Evolutionary conservation across 2,888 invertebrate species (phyloP).

Genomic region (Halocaridina rubra): DNA sequence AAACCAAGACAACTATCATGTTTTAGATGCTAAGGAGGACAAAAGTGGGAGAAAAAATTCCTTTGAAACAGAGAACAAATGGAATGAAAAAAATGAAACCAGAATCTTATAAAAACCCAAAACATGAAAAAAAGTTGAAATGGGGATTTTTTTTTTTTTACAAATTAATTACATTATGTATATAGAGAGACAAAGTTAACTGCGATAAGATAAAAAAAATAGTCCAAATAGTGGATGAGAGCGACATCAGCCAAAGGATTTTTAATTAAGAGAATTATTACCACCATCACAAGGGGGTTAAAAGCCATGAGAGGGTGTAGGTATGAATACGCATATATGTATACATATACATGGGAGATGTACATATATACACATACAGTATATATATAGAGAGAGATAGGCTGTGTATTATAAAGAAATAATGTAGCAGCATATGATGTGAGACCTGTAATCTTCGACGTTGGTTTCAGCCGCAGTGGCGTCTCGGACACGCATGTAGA

Average conservation of each 20-base stretch:
- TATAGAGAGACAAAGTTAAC: no score
- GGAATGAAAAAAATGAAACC: no score
- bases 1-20: no score
- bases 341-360: neutral
- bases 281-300: conserved; percentile 17
- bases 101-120: no score
- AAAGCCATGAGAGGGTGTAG: neutral
- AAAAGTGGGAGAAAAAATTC: no score
- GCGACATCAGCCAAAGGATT: conserved; percentile 36
- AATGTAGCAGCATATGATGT: neutral
- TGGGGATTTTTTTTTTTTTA: no score
- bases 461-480: conserved; percentile 62
- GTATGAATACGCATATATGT: neutral
- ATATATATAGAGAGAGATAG: neutral
- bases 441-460: conserved; percentile 64
- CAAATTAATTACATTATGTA: no score
- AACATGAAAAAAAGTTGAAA: no score
- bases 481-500: conserved; percentile 62
- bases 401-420: no score
- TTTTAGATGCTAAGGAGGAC: no score
- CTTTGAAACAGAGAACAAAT: no score
- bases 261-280: neutral
- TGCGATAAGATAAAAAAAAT: no score
- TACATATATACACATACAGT: neutral
- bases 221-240: conserved; percentile 16